Evolutionary conservation across 1,140 invertebrate species (phyloP).

Genomic region (Drosophila nebulosa): DNA sequence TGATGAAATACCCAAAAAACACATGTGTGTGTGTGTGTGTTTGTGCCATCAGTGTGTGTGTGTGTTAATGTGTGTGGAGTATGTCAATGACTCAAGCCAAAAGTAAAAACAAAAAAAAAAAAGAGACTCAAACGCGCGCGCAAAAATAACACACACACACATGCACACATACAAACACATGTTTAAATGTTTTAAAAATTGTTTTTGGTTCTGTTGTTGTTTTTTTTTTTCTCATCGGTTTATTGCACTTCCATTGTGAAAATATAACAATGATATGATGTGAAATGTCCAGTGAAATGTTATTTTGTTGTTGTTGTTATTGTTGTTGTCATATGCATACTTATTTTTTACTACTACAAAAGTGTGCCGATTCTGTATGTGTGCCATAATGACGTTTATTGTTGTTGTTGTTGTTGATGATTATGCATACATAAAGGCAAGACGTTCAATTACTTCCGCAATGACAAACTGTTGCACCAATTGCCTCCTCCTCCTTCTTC

Average conservation of each 20-base stretch:
- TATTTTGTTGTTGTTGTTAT: not conserved
- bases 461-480: constrained; percentile 21
- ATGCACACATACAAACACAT: constrained; percentile 14
- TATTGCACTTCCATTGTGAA: constrained; percentile 44
- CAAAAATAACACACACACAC: constrained; percentile 28
- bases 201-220: not conserved
- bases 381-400: constrained; percentile 37
- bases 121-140: constrained; percentile 35
- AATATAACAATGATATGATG: constrained; percentile 23
- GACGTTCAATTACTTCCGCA: constrained; percentile 33
- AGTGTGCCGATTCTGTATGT: constrained; percentile 39
- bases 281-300: constrained; percentile 7
- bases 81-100: constrained; percentile 41
- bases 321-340: no score
- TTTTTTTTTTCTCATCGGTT: constrained; percentile 22
- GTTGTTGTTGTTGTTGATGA: constrained; percentile 8
- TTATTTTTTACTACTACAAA: constrained; percentile 27
- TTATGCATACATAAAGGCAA: constrained; percentile 32
- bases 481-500: not conserved
- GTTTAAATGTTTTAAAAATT: not conserved
- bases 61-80: constrained; percentile 16
- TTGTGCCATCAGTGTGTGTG: not conserved
- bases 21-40: constrained; percentile 5
- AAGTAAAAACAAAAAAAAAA: not conserved
- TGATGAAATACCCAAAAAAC: not conserved